A percentile compares a stretch with the other conserved stretches of the same genome.
phyloP scores from a whole-genome alignment of 2,113 vertebrate genomes.

The Eolophus roseicapilla region DNA sequence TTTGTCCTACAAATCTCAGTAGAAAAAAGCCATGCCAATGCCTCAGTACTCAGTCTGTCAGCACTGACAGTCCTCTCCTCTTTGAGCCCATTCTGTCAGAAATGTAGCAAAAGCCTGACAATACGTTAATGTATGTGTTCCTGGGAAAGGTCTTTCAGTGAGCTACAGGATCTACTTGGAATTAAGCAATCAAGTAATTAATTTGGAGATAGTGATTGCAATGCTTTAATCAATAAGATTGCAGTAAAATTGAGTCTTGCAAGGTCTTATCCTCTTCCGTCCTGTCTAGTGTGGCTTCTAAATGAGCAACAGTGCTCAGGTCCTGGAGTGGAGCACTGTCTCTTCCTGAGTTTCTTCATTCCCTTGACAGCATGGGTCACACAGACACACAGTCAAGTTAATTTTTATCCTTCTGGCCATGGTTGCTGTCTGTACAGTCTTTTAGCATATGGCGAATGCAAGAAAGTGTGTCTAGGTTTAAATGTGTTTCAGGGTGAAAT shows the following conservation, averaged over 20 bases:
- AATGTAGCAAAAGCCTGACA: neutral
- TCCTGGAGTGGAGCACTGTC: neutral
- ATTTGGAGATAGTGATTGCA: neutral
- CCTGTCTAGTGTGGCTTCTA: neutral
- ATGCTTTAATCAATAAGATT: neutral
- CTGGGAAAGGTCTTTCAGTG: neutral
- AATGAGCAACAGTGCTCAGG: neutral
- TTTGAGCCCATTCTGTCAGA: neutral
- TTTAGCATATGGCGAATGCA: neutral
- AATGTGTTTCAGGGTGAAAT: neutral
- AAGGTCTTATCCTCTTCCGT: neutral
- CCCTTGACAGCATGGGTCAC: neutral
- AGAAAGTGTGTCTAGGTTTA: neutral
- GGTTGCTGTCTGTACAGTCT: neutral
- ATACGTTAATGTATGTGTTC: neutral
- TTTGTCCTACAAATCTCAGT: neutral
- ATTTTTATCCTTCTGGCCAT: neutral
- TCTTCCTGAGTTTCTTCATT: neutral
- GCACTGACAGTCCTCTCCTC: neutral
- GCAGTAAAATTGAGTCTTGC: neutral
- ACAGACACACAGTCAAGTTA: neutral
- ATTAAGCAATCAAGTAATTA: neutral
- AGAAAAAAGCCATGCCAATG: neutral
- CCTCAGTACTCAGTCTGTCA: neutral
- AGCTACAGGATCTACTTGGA: neutral